Percentiles rank a stretch among this genome's conserved stretches.
Conservation (phyloP, 2,797 vertebrate genomes). For the Tenualosa thibaudeaui region DNA sequence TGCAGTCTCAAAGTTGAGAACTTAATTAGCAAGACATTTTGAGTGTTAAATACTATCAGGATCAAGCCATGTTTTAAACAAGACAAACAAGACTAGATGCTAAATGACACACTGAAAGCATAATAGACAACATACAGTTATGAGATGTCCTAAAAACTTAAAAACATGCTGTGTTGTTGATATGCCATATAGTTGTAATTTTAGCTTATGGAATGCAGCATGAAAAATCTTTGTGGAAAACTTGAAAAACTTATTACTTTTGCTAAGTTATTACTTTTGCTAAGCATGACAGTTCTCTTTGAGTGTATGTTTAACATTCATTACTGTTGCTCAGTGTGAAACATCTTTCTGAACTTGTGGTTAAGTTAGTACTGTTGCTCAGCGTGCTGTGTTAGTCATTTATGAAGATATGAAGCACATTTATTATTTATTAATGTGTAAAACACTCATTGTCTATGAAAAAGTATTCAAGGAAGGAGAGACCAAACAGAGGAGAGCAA, state of each 20-base stretch:
- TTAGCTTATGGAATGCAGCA: background rate
- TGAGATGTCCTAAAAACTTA: background rate
- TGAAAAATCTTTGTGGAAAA: background rate
- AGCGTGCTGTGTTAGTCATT: background rate
- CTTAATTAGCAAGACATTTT: background rate
- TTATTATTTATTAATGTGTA: slow-evolving; percentile 8
- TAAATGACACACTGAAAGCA: background rate
- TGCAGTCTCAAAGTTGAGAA: background rate
- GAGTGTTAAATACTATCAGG: background rate
- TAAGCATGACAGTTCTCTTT: too few species aligned
- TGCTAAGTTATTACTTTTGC: too few species aligned
- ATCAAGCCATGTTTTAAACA: background rate
- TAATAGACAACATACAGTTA: background rate
- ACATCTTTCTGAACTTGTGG: background rate
- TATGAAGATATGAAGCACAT: background rate
- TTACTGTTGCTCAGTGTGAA: background rate
- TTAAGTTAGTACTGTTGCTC: background rate
- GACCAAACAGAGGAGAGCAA: background rate
- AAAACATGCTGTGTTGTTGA: background rate
- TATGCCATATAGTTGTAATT: background rate
- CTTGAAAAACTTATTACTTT: too few species aligned
- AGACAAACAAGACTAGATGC: background rate
- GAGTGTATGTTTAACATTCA: too few species aligned
- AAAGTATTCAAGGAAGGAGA: background rate
- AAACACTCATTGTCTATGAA: background rate